Evolutionary conservation across 2,113 vertebrate species (phyloP).

Genomic region (Picathartes gymnocephalus): DNA sequence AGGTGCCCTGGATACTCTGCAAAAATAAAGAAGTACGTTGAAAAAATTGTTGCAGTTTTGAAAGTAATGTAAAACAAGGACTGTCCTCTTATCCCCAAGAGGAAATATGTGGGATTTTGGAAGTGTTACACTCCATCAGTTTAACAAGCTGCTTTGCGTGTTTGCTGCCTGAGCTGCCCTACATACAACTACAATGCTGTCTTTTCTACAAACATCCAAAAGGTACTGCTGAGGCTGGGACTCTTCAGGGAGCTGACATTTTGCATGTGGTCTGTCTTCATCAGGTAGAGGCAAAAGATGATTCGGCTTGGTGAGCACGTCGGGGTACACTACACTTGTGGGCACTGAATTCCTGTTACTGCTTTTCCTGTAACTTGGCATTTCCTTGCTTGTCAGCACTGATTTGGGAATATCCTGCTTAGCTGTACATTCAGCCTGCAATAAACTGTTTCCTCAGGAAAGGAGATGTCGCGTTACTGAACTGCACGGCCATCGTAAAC

Average conservation of each 20-base stretch:
- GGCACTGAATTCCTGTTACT: neutral
- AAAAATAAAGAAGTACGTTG: neutral
- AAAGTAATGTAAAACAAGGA: neutral
- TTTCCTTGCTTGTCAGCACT: neutral
- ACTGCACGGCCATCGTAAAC: slow-evolving; percentile 92
- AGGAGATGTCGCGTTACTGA: slow-evolving; percentile 88
- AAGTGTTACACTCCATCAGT: rapidly evolving
- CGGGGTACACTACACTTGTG: rapidly evolving
- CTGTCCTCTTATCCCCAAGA: neutral
- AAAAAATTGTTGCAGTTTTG: neutral
- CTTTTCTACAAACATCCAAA: neutral
- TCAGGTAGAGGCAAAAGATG: neutral
- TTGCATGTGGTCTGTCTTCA: neutral
- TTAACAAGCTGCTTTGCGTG: neutral
- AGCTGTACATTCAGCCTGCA: neutral
- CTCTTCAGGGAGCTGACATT: neutral
- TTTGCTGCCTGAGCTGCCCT: neutral
- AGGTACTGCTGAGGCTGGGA: neutral
- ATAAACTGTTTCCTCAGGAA: slow-evolving; percentile 72
- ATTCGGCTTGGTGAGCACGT: neutral
- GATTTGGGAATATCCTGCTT: neutral
- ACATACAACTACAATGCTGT: rapidly evolving
- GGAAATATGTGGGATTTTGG: neutral
- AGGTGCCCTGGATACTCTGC: neutral
- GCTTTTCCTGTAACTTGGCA: neutral